A percentile compares a stretch with the other conserved stretches of the same genome.
These are phyloP conservation scores for Dioctria rufipes DNA, from an alignment of 2,888 invertebrate species.

Conservation along the genomic window DNA sequence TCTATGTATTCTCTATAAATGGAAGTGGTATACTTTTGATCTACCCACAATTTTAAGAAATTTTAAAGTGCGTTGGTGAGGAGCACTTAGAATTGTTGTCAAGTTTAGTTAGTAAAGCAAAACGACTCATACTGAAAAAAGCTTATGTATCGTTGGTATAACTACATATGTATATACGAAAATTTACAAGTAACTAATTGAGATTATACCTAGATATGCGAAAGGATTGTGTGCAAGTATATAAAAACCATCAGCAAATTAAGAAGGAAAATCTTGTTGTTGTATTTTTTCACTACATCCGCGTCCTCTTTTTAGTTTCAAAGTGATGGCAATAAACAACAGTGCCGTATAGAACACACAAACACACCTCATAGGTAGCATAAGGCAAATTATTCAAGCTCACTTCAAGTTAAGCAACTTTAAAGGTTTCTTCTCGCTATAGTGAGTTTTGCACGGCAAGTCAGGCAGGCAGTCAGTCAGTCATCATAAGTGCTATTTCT, in stretches of 20 bases:
- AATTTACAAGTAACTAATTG: no score
- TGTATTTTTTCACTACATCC: neutral
- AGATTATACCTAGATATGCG: no score
- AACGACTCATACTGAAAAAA: neutral
- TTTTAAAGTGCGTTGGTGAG: neutral
- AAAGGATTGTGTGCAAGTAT: neutral
- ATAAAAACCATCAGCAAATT: no score
- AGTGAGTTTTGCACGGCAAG: neutral
- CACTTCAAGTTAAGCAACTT: conserved; percentile 7
- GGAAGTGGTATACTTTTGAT: neutral
- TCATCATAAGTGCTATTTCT: neutral
- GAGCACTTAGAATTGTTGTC: neutral
- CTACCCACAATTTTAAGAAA: neutral
- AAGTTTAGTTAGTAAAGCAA: neutral
- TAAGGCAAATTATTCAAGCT: neutral
- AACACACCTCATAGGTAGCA: neutral
- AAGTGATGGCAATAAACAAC: neutral
- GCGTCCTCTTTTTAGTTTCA: neutral
- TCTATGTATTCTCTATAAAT: neutral
- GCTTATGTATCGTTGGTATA: neutral
- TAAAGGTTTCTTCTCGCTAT: neutral
- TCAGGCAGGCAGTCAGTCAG: neutral
- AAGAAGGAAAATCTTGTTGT: neutral
- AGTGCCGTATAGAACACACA: no score
- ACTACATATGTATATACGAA: no score